Evolutionary conservation across 2,888 invertebrate species (phyloP), one percentile per base, ranked within the genome.

Genomic region (Pimpla rufipes): DNA sequence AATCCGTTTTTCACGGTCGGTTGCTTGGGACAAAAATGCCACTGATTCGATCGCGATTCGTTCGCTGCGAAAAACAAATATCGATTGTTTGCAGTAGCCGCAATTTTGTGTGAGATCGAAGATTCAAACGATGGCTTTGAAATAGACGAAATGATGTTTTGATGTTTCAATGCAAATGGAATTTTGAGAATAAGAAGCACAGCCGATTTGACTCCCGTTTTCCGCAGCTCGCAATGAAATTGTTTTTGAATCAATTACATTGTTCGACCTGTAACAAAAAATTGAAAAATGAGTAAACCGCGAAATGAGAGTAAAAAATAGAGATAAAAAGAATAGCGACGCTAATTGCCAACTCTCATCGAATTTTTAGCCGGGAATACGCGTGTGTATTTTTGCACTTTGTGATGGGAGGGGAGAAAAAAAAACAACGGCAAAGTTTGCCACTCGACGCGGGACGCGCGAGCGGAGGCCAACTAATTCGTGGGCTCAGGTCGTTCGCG

Each of bases 361-460:
- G 13, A 21, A 18, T 70, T 40, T 21, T 52, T 13, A 50, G 3
- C 52, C 13, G 18, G 8, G 40, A n/a, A 57, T 29, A 3, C 29
- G 29, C 5, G 23, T 6, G 23, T 40, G 23, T 52, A 52, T 68
- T 50, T 52, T 21, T 18, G n/a, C n/a, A 42, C 7, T 42, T 42
- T 42, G 2, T 42, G 2, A 42, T 42, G 42, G 1, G 8, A 35
- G 59, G n/a, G n/a, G 18, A 42, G 29, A 13, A 40, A 37, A 40
- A n/a, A 37, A 37, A 40, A 64, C 29, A 18, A 59, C 50, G 66
- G 40, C 11, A 21, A 78, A 81, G 55, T 47, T 73, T 73, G 57
- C 8, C 37, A 35, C 71, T 77, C 68, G 35, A 23, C 18, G 16
- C 13, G 57, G 42, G 18, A 57, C n/a, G 55, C 40, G 18, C 6